Conservation (phyloP, 2,797 vertebrate species). For the Meda fulgida region DNA sequence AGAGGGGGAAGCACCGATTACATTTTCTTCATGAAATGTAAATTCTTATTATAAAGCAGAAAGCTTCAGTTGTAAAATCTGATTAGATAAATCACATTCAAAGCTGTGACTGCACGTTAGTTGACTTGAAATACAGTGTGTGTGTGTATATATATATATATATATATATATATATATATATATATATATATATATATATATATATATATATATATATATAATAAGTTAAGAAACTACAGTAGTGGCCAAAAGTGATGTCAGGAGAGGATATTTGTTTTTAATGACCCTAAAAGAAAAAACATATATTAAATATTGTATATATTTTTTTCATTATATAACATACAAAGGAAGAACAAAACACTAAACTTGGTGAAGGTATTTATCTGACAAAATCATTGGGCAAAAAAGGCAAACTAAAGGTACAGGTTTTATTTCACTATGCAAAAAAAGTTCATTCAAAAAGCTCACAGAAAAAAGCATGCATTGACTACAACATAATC, state of each 20-base stretch:
- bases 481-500: neutral
- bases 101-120: neutral
- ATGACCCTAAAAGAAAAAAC: neutral
- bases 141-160: neutral
- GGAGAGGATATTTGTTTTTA: neutral
- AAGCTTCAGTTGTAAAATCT: neutral
- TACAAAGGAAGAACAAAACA: neutral
- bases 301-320: neutral
- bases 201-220: neutral
- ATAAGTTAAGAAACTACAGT: neutral
- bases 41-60: neutral
- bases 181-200: neutral
- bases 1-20: neutral
- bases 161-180: neutral
- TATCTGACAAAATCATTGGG: too few species aligned
- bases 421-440: neutral
- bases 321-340: neutral
- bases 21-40: neutral
- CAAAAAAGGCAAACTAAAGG: too few species aligned
- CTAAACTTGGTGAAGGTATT: too few species aligned
- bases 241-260: neutral
- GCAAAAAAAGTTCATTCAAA: neutral
- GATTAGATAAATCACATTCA: neutral
- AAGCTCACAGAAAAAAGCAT: neutral
- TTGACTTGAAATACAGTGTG: neutral